These are phyloP conservation scores for Calosoma granatense DNA, from an alignment of 1,140 invertebrate species.

Conservation along the genomic window DNA sequence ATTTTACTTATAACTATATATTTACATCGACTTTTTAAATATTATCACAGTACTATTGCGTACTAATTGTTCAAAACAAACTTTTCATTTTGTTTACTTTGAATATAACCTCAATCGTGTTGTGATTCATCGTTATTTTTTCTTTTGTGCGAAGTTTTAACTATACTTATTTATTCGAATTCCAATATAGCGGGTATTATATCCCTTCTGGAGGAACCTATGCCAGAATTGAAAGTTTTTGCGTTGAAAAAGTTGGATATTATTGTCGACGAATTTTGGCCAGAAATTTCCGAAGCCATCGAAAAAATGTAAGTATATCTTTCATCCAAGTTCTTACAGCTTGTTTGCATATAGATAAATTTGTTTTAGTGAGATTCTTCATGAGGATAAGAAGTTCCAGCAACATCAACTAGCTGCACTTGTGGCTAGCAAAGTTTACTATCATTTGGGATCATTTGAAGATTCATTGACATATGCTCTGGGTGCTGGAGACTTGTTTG, in stretches of 20 bases:
- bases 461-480: slow-evolving; percentile 91
- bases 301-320: slow-evolving; percentile 73
- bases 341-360: not conserved
- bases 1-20: not conserved
- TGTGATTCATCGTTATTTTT: not conserved
- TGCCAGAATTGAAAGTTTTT: slow-evolving; percentile 87
- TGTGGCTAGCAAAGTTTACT: slow-evolving; percentile 97
- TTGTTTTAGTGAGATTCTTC: slow-evolving; percentile 71
- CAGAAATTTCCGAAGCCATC: slow-evolving; percentile 95
- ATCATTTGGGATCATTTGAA: slow-evolving; percentile 93
- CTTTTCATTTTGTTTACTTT: not conserved
- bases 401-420: slow-evolving; percentile 89
- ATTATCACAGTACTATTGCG: not conserved
- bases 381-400: slow-evolving; percentile 82
- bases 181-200: slow-evolving; percentile 81
- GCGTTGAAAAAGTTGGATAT: slow-evolving; percentile 81
- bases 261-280: slow-evolving; percentile 97
- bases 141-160: not conserved
- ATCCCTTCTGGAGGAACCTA: slow-evolving; percentile 88
- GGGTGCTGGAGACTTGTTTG: slow-evolving; percentile 85
- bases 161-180: slow-evolving; percentile 12
- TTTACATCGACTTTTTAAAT: too few relatives aligned
- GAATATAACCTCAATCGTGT: not conserved
- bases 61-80: not conserved
- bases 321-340: not conserved